phyloP scores from a whole-genome alignment of 2,888 invertebrate genomes.

The Nebria brevicollis region DNA sequence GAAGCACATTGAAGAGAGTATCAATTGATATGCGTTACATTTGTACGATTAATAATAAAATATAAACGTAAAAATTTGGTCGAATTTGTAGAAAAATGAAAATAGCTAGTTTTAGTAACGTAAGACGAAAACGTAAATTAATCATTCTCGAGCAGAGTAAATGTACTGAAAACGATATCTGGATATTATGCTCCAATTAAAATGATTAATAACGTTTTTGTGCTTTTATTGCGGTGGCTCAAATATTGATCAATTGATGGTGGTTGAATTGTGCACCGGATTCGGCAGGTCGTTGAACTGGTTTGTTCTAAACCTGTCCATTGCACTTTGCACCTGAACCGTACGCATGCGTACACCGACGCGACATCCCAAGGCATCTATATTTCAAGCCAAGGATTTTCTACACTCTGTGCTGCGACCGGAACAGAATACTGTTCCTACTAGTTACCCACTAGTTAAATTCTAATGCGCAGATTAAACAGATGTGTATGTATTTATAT shows the following conservation, averaged over 20 bases:
- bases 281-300: slow-evolving; percentile 23
- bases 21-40: no score
- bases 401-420: not conserved
- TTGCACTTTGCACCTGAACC: slow-evolving; percentile 35
- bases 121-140: not conserved
- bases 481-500: no score
- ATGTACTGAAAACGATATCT: not conserved
- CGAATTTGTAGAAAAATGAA: no score
- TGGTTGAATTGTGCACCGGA: slow-evolving; percentile 22
- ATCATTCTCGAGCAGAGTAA: not conserved
- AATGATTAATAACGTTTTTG: not conserved
- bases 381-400: slow-evolving; percentile 15
- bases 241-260: slow-evolving; percentile 28
- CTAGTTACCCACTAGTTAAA: not conserved
- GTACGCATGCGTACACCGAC: slow-evolving; percentile 11
- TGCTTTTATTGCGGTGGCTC: not conserved
- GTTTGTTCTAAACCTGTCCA: slow-evolving; percentile 33
- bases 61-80: no score
- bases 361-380: slow-evolving; percentile 16
- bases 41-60: no score
- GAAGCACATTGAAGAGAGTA: no score
- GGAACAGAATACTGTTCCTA: not conserved
- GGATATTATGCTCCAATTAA: not conserved
- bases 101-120: no score
- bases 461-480: not conserved